These are phyloP conservation scores for Ariolimax columbianus DNA, from an alignment of 2,888 invertebrate genomes.

Conservation along the genomic window DNA sequence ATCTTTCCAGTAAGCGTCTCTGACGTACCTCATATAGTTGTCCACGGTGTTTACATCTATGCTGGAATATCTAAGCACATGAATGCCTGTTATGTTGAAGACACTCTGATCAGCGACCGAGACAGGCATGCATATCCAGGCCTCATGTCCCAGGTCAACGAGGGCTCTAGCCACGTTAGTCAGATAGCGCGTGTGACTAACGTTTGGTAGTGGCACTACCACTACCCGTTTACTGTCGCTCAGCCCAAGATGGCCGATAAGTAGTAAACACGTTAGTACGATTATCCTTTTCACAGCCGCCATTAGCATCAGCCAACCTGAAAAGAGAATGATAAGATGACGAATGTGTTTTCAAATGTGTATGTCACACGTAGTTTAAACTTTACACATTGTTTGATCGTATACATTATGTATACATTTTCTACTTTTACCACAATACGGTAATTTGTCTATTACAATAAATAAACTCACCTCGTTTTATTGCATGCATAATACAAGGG, in stretches of 20 bases:
- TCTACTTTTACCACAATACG: too few relatives aligned
- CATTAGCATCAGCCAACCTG: neutral
- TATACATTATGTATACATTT: too few relatives aligned
- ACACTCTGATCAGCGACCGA: constrained; percentile 40
- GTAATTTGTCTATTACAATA: too few relatives aligned
- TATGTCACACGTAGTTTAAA: neutral
- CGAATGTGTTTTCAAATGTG: neutral
- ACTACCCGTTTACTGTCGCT: constrained; percentile 25
- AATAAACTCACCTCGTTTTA: too few relatives aligned
- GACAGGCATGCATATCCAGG: constrained; percentile 53
- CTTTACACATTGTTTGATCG: too few relatives aligned
- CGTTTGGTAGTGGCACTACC: constrained; percentile 39
- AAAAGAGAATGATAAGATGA: neutral
- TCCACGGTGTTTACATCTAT: constrained; percentile 28
- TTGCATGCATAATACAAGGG: too few relatives aligned
- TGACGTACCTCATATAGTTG: neutral
- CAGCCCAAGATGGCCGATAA: neutral
- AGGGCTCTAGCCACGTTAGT: constrained; percentile 50
- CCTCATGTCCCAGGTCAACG: constrained; percentile 40
- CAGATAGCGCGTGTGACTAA: constrained; percentile 50
- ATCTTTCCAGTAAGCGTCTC: constrained; percentile 46
- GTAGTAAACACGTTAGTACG: neutral
- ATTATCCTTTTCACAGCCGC: neutral
- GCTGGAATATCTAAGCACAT: constrained; percentile 25
- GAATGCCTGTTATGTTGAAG: constrained; percentile 45